These are phyloP conservation scores for Nysson spinosus DNA, from an alignment of 2,888 invertebrate genomes.

Conservation along the genomic window DNA sequence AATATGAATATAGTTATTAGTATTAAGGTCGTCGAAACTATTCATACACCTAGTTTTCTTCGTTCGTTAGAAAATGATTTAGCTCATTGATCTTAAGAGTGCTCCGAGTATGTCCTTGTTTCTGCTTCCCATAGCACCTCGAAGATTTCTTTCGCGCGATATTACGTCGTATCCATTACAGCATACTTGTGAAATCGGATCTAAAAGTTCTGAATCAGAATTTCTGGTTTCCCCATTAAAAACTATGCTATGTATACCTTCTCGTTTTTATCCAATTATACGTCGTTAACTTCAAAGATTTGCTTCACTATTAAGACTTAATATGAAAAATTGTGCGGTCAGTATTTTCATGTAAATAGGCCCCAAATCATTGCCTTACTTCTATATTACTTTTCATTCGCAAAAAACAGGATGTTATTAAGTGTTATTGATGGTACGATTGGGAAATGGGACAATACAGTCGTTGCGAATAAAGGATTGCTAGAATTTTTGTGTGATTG, in stretches of 20 bases:
- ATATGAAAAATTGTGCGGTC: too few species aligned
- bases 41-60: background rate
- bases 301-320: too few species aligned
- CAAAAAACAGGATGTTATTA: constrained; percentile 36
- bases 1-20: too few species aligned
- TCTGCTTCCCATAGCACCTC: constrained; percentile 3
- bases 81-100: constrained; percentile 31
- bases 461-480: background rate
- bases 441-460: constrained; percentile 18
- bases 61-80: constrained; percentile 11
- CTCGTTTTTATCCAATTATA: too few species aligned
- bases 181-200: constrained; percentile 45
- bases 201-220: constrained; percentile 6
- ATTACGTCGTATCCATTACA: constrained; percentile 4
- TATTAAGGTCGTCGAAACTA: background rate
- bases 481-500: constrained; percentile 7
- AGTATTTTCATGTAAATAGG: too few species aligned
- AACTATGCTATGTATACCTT: too few species aligned
- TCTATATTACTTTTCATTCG: background rate
- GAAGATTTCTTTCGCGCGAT: constrained; percentile 16
- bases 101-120: constrained; percentile 18
- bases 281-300: too few species aligned
- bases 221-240: constrained; percentile 23
- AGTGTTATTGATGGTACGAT: background rate
- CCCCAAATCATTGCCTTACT: too few species aligned